phyloP scores from a whole-genome alignment of 2,113 vertebrate genomes.

The Corythornis vintsioides region DNA sequence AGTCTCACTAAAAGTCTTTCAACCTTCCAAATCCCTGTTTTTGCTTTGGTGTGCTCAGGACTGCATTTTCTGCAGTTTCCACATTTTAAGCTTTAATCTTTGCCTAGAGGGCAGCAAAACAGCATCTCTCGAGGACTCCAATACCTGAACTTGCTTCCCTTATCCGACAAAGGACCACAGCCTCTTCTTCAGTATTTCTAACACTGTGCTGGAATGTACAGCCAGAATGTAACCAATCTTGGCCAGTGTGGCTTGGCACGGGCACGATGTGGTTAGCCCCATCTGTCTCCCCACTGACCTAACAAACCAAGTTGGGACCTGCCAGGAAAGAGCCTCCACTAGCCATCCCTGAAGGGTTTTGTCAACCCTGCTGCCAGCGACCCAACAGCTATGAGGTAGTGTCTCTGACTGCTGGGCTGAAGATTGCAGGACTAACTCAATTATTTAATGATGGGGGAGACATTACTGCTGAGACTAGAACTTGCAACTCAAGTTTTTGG shows the following conservation, averaged over 20 bases:
- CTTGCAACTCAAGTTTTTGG: slow-evolving; percentile 39
- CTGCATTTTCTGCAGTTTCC: neutral
- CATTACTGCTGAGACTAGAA: slow-evolving; percentile 34
- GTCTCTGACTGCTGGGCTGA: slow-evolving; percentile 47
- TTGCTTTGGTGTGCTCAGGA: neutral
- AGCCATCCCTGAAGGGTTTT: neutral
- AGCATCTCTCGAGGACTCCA: neutral
- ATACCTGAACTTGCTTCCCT: neutral
- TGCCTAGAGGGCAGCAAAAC: slow-evolving; percentile 63
- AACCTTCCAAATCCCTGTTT: neutral
- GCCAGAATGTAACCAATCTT: neutral
- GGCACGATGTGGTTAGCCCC: neutral
- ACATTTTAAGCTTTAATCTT: slow-evolving; percentile 38
- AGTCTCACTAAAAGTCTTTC: neutral
- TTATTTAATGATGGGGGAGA: slow-evolving; percentile 66
- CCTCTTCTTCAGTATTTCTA: neutral
- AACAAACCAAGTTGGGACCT: slow-evolving; percentile 63
- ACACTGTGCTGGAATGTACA: neutral
- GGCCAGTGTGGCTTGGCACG: slow-evolving; percentile 33
- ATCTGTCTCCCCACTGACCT: slow-evolving; percentile 54
- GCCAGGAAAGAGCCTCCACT: slow-evolving; percentile 49
- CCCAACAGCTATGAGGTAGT: slow-evolving; percentile 67
- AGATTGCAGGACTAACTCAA: slow-evolving; percentile 37
- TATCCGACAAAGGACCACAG: neutral
- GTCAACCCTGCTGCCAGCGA: slow-evolving; percentile 38